Evolutionary conservation across 2,888 invertebrate genomes (phyloP), one percentile per base, ranked within the genome.

Genomic region (Ennomos erosarius): DNA sequence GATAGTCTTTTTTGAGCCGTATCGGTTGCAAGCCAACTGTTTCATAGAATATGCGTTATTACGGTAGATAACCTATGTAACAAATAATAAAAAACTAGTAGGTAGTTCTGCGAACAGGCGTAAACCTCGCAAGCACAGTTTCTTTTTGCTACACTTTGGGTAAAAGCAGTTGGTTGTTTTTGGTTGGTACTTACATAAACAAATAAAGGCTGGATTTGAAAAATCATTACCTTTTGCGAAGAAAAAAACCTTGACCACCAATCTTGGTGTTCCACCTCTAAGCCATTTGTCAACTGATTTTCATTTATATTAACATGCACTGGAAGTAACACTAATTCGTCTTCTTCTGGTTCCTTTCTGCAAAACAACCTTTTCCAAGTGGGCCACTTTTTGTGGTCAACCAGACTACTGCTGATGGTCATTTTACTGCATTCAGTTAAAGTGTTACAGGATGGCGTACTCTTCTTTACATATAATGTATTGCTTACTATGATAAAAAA

Each of bases 191-290:
- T 16, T 16, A 16, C 16, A 16, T 16, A n/a, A n/a, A 16, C 16
- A 16, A 16, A n/a, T n/a, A n/a, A n/a, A n/a, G n/a, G n/a, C n/a
- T n/a, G n/a, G n/a, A n/a, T n/a, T n/a, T n/a, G n/a, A n/a, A n/a
- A n/a, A 26, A 6, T 26, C 4, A 34, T 34, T 37, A 70, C 87
- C 70, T 78, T 75, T 42, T 78, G 67, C 0, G 86, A 84, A 33
- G 69, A 67, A 55, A 75, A 77, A 63, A 82, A 90, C 73, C 81
- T 79, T 16, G 65, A 69, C 90, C 90, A 90, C 90, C 90, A 90
- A 65, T 87, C 83, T 38, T 68, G 80, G 8, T 67, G 49, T 33
- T 74, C 76, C 0, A 51, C 46, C 11, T 47, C 60, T 0, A 56
- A 10, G 0, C 38, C 54, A 42, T 69, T 66, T 0, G 56, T 9